Evolutionary conservation across 1,140 invertebrate species (phyloP).

Genomic region (Macrosteles quadrilineatus): DNA sequence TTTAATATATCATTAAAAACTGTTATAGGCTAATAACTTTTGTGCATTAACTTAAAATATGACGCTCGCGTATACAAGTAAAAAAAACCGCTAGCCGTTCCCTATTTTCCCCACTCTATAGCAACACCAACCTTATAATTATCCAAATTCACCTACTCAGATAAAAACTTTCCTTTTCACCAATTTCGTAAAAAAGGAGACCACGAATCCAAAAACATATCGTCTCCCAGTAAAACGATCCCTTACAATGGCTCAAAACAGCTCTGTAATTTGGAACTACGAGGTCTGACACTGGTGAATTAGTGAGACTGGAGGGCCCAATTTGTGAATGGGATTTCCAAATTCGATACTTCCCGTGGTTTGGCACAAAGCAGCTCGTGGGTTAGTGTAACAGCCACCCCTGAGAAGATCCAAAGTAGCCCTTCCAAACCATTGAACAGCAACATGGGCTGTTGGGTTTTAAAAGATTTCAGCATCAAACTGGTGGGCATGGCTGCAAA

Average conservation of each 20-base stretch:
- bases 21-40: no score
- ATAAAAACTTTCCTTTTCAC: no score
- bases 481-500: no score
- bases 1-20: no score
- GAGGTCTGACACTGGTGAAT: not conserved
- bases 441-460: not conserved
- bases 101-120: no score
- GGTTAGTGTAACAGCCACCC: not conserved
- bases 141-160: no score
- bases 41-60: no score
- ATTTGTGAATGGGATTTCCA: not conserved
- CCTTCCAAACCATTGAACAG: conserved; percentile 6
- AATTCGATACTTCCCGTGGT: conserved; percentile 6
- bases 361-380: not conserved
- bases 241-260: not conserved
- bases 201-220: not conserved
- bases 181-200: no score
- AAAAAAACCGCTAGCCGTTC: no score
- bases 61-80: no score
- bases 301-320: not conserved
- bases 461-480: no score
- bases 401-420: not conserved
- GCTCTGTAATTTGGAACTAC: not conserved
- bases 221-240: not conserved
- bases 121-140: no score